These are phyloP conservation scores for Zootoca vivipara DNA, from an alignment of 2,113 vertebrate genomes.

Conservation along the genomic window DNA sequence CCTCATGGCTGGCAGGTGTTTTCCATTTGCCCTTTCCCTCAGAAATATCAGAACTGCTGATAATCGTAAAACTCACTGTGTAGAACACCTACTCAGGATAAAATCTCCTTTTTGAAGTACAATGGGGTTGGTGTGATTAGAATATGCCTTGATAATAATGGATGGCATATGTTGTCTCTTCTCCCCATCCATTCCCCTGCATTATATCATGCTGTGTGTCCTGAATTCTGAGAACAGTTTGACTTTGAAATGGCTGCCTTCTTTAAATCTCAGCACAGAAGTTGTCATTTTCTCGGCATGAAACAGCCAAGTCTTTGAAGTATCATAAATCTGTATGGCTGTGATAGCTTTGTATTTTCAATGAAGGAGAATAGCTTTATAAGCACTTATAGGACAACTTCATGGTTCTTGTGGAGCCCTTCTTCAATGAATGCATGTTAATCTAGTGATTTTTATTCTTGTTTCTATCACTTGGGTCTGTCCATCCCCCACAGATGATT, in stretches of 20 bases:
- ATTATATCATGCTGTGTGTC: background rate
- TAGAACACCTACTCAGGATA: conserved; percentile 9
- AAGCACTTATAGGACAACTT: background rate
- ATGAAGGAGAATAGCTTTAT: background rate
- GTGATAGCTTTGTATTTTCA: conserved; percentile 26
- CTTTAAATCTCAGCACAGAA: conserved; percentile 24
- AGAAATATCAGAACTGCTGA: background rate
- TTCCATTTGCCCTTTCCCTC: background rate
- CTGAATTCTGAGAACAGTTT: conserved; percentile 32
- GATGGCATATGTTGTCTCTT: background rate
- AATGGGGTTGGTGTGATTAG: conserved; percentile 16
- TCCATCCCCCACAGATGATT: rapidly evolving
- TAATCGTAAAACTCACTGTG: background rate
- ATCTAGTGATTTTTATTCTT: background rate
- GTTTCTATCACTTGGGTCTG: background rate
- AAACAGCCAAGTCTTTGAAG: conserved; percentile 17
- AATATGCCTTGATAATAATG: conserved; percentile 30
- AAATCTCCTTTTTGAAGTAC: background rate
- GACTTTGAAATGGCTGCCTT: conserved; percentile 33
- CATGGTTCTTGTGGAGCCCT: background rate
- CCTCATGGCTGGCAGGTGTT: background rate
- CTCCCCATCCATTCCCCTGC: conserved; percentile 6
- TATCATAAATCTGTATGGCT: conserved; percentile 27
- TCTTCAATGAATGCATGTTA: background rate
- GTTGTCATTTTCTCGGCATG: conserved; percentile 29